Percentiles rank a stretch among this genome's conserved stretches.
Evolutionary conservation across 2,797 vertebrate genomes (phyloP).

Genomic region (Heteromormyrus szaboi): DNA sequence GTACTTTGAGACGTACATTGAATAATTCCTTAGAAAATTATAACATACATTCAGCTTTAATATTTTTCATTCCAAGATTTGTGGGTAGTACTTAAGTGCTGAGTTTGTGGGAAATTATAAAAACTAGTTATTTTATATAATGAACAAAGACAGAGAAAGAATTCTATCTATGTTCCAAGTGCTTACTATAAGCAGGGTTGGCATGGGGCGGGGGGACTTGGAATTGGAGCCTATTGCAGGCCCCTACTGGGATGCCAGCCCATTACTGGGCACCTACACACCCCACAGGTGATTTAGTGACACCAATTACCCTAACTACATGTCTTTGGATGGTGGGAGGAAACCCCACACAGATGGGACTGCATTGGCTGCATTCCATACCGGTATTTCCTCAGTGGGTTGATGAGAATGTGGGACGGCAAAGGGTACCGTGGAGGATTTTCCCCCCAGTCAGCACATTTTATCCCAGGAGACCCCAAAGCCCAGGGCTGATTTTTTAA

Average conservation of each 20-base stretch:
- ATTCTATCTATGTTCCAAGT: not conserved
- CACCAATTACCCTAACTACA: not conserved
- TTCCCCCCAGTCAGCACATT: not conserved
- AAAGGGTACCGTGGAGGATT: not conserved
- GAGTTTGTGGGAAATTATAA: not conserved
- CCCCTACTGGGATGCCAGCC: not conserved
- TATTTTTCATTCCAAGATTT: not conserved
- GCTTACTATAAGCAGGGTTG: not conserved
- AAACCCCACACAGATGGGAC: not conserved
- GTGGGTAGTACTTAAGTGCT: not conserved
- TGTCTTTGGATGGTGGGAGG: not conserved
- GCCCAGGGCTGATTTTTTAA: not conserved
- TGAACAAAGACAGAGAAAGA: not conserved
- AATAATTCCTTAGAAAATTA: not conserved
- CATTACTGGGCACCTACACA: not conserved
- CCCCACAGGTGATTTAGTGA: not conserved
- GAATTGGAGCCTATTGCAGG: not conserved
- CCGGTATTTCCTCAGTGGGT: not conserved
- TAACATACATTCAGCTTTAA: not conserved
- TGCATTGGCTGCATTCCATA: not conserved
- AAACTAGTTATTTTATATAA: not conserved
- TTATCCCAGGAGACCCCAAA: not conserved
- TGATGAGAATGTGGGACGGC: not conserved
- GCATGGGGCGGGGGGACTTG: not conserved
- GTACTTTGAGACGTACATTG: not conserved